Evolutionary conservation across 2,888 invertebrate genomes (phyloP).

Genomic region (Strigamia maritima): DNA sequence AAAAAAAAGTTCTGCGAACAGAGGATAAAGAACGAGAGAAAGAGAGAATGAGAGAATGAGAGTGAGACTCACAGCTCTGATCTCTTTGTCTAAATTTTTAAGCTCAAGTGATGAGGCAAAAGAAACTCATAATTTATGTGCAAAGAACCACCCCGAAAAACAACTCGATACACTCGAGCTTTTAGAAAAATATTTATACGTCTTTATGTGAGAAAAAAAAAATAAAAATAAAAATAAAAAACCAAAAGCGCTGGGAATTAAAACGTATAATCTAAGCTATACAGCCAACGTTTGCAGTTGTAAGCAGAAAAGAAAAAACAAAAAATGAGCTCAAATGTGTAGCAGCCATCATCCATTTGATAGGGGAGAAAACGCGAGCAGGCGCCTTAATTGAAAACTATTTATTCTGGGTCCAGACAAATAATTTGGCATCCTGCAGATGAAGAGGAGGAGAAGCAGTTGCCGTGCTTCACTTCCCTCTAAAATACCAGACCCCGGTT

Average conservation of each 20-base stretch:
- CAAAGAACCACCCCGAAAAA: constrained; percentile 3
- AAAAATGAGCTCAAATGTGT: not conserved
- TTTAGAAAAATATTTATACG: constrained; percentile 6
- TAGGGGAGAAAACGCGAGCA: constrained; percentile 21
- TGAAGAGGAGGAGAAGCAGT: not conserved
- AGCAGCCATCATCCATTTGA: constrained; percentile 21
- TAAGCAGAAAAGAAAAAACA: not conserved
- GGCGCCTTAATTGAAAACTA: constrained; percentile 38
- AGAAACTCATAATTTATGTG: constrained; percentile 13
- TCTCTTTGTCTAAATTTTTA: constrained; percentile 24
- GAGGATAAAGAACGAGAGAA: not conserved
- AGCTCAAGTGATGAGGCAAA: constrained; percentile 21
- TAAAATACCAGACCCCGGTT: not conserved
- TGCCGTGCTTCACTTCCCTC: not conserved
- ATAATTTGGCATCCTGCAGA: constrained; percentile 17
- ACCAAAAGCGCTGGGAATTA: not conserved
- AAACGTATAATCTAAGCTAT: not conserved
- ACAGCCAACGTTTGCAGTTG: not conserved
- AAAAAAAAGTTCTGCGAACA: not conserved
- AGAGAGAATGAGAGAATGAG: not conserved
- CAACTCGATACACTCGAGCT: constrained; percentile 13
- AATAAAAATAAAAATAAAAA: not conserved
- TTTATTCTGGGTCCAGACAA: constrained; percentile 35
- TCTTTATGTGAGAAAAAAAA: not conserved
- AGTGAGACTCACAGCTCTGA: constrained; percentile 16